phyloP scores from a whole-genome alignment of 2,888 invertebrate genomes.

The Gandaritis pyraliata region DNA sequence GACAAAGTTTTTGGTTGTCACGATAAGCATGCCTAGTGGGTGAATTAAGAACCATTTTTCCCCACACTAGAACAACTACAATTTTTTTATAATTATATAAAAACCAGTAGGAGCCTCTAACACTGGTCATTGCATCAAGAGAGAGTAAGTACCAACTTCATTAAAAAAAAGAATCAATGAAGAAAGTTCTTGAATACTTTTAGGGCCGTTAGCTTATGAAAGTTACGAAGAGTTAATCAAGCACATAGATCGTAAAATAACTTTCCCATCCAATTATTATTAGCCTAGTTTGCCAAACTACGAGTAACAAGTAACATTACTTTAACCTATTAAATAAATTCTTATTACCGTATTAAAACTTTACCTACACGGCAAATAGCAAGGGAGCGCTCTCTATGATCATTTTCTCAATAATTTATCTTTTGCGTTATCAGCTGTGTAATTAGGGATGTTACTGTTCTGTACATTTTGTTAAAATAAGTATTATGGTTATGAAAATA shows the following conservation, averaged over 20 bases:
- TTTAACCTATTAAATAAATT: constrained; percentile 37
- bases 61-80: no score
- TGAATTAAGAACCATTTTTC: no score
- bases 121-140: no score
- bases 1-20: no score
- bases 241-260: constrained; percentile 20
- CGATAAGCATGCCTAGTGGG: no score
- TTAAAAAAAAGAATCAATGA: not conserved
- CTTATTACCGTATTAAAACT: constrained; percentile 41
- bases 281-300: constrained; percentile 21
- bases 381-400: constrained; percentile 19
- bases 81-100: no score
- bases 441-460: not conserved
- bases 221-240: constrained; percentile 11
- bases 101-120: no score
- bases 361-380: constrained; percentile 35
- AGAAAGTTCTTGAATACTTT: not conserved
- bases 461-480: no score
- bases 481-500: no score
- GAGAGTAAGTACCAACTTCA: no score
- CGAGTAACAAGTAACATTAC: constrained; percentile 28
- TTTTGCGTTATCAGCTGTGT: constrained; percentile 12
- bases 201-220: not conserved
- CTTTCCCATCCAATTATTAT: constrained; percentile 22
- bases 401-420: constrained; percentile 18